Percentiles rank a stretch among this genome's conserved stretches.
phyloP scores from a whole-genome alignment of 2,797 vertebrate species.

The Macrochelys suwanniensis region DNA sequence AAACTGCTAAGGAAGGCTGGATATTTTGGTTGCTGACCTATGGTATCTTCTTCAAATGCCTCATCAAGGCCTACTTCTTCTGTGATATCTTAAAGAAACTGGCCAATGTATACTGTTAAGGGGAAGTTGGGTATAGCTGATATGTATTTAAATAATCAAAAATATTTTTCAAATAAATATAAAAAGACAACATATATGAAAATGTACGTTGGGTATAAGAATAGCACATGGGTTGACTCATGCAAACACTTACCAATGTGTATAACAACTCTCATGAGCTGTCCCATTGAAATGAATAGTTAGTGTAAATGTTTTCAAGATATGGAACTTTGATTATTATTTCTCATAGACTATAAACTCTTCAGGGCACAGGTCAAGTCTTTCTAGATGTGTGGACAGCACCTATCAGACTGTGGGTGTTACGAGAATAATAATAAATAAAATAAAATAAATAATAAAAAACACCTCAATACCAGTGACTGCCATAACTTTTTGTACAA shows the following conservation, averaged over 20 bases:
- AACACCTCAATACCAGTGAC: not conserved
- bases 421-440: not conserved
- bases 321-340: not conserved
- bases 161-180: conserved; percentile 10
- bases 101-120: not conserved
- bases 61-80: not conserved
- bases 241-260: not conserved
- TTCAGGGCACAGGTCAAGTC: not conserved
- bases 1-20: not conserved
- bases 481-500: not conserved
- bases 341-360: not conserved
- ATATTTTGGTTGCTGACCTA: not conserved
- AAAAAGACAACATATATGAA: not conserved
- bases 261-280: not conserved
- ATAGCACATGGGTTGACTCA: conserved; percentile 11
- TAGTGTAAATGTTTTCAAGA: not conserved
- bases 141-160: conserved; percentile 29
- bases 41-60: conserved; percentile 25
- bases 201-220: not conserved
- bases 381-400: not conserved
- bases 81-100: conserved; percentile 32
- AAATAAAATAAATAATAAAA: not conserved
- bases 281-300: not conserved
- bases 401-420: not conserved
- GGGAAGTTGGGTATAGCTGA: not conserved